Evolutionary conservation across 1,140 invertebrate genomes (phyloP).

Genomic region (Conus ventricosus): DNA sequence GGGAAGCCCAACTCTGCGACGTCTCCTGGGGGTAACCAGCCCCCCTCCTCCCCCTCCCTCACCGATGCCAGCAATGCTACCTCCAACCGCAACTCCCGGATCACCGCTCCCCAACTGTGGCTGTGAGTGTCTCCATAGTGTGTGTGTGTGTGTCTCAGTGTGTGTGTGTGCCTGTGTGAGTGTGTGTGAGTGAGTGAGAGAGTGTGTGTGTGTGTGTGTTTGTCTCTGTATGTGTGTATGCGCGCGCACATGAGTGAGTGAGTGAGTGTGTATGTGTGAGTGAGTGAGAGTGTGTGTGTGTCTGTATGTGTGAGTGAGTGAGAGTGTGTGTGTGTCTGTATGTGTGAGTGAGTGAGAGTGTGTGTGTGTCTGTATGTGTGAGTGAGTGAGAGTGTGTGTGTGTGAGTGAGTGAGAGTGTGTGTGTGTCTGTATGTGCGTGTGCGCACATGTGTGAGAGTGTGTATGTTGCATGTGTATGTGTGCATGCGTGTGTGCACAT

Average conservation of each 20-base stretch:
- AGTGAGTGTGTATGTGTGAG: not conserved
- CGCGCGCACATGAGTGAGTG: not conserved
- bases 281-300: not conserved
- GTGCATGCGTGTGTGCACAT: not conserved
- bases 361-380: no score
- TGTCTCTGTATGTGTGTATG: not conserved
- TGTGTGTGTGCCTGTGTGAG: not conserved
- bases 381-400: no score
- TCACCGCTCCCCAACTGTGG: slow-evolving; percentile 92
- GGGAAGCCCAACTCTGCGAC: slow-evolving; percentile 64
- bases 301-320: not conserved
- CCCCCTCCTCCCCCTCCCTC: slow-evolving; percentile 58
- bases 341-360: not conserved
- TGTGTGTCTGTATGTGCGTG: no score
- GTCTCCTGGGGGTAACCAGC: slow-evolving; percentile 53
- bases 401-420: no score
- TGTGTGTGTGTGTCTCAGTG: not conserved
- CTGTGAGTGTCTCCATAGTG: slow-evolving; percentile 78
- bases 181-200: not conserved
- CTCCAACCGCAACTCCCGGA: slow-evolving; percentile 74
- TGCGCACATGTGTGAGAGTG: not conserved
- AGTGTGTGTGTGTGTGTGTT: not conserved
- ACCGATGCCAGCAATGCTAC: slow-evolving; percentile 15
- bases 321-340: not conserved
- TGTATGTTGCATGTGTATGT: not conserved